phyloP scores from a whole-genome alignment of 1,140 invertebrate species.

The Colletes latitarsis region DNA sequence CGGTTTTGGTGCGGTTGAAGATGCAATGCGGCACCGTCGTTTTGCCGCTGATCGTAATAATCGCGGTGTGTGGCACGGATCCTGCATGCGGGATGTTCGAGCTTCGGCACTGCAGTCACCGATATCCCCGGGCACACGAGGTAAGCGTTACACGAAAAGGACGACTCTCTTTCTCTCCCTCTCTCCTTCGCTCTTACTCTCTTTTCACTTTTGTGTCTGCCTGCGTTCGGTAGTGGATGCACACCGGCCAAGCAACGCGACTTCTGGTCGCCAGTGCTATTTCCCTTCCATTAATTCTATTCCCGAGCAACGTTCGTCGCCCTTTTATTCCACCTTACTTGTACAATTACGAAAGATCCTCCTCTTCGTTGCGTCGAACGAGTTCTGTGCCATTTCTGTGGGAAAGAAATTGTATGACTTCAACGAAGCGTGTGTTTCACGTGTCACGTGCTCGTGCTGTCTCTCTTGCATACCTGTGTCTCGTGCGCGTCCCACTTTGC shows the following conservation, averaged over 20 bases:
- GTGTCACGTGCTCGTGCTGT: constrained; percentile 40
- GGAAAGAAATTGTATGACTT: constrained; percentile 27
- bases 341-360: too few relatives aligned
- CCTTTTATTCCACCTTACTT: background rate
- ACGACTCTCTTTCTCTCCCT: background rate
- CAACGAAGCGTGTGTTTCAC: constrained; percentile 31
- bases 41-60: constrained; percentile 71
- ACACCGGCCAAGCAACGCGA: constrained; percentile 2
- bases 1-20: constrained; percentile 78
- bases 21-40: constrained; percentile 75
- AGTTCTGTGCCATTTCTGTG: background rate
- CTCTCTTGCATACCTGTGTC: constrained; percentile 17
- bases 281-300: background rate
- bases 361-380: too few relatives aligned
- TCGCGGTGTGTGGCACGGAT: constrained; percentile 74
- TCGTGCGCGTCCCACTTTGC: constrained; percentile 34
- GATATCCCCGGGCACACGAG: constrained; percentile 81
- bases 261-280: background rate
- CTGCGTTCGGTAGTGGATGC: background rate
- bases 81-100: constrained; percentile 78
- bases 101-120: constrained; percentile 80
- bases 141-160: constrained; percentile 68
- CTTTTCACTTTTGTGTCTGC: constrained; percentile 28
- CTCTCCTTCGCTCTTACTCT: constrained; percentile 19
- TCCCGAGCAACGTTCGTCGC: background rate